phyloP scores from a whole-genome alignment of 2,888 invertebrate genomes.

The Amphimallon solstitiale region DNA sequence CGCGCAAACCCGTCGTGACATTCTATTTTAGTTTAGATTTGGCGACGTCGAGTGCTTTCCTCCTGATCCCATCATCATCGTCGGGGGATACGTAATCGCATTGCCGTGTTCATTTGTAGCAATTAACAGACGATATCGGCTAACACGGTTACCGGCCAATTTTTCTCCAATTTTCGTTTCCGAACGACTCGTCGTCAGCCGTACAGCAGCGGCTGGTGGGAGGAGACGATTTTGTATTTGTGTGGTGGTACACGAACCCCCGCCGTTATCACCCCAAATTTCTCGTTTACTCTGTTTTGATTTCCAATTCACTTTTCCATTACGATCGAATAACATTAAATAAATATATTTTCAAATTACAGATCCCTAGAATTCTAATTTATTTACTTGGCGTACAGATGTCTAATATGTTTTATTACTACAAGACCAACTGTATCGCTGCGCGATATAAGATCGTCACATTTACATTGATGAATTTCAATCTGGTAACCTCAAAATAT shows the following conservation, averaged over 20 bases:
- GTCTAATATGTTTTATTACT: no score
- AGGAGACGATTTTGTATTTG: neutral
- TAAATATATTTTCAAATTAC: no score
- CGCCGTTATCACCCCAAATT: slow-evolving; percentile 2
- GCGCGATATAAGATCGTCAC: no score
- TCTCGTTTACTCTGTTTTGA: neutral
- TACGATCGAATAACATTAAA: no score
- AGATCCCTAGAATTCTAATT: no score
- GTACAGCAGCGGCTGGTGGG: neutral
- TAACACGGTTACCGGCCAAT: slow-evolving; percentile 55
- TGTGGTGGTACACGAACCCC: neutral
- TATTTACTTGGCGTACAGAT: no score
- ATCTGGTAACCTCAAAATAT: no score
- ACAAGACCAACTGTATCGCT: no score
- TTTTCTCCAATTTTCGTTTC: slow-evolving; percentile 52
- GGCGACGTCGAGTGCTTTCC: slow-evolving; percentile 22
- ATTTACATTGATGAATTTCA: no score
- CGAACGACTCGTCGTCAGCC: slow-evolving; percentile 27
- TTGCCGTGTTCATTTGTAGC: slow-evolving; percentile 61
- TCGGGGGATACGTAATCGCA: slow-evolving; percentile 56
- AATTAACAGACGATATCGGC: slow-evolving; percentile 60
- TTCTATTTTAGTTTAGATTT: slow-evolving; percentile 37
- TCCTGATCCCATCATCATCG: slow-evolving; percentile 8
- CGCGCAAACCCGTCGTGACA: slow-evolving; percentile 9
- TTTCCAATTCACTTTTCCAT: no score